Conservation (phyloP, 2,888 invertebrate species). For the Hedychridium roseum region DNA sequence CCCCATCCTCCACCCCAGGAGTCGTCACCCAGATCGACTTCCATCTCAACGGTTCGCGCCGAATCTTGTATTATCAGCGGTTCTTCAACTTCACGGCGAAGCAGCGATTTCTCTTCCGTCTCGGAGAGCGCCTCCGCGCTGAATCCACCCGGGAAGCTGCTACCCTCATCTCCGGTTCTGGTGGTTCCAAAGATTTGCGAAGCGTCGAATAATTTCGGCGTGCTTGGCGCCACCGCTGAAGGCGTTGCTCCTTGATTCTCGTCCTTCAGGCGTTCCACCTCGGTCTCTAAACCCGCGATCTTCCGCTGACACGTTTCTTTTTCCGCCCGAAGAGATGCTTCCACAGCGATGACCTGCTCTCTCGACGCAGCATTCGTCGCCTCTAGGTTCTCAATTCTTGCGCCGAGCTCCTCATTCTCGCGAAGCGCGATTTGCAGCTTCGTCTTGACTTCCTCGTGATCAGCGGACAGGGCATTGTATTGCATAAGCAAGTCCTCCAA, state of each 20-base stretch:
- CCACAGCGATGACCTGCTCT: constrained; percentile 55
- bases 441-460: constrained; percentile 70
- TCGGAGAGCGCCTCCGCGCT: no score
- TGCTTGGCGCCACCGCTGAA: not conserved
- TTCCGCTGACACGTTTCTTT: constrained; percentile 7
- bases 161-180: constrained; percentile 2
- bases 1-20: constrained; percentile 75
- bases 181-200: constrained; percentile 46
- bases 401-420: constrained; percentile 66
- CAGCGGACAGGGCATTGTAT: constrained; percentile 70
- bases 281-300: constrained; percentile 23
- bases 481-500: constrained; percentile 69
- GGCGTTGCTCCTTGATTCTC: constrained; percentile 7
- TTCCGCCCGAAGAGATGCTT: constrained; percentile 30
- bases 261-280: constrained; percentile 35
- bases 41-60: no score
- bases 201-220: constrained; percentile 49
- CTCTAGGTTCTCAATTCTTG: constrained; percentile 67
- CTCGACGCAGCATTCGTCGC: constrained; percentile 64
- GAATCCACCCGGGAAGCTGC: no score
- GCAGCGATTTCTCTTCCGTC: no score
- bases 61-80: no score
- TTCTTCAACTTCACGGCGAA: no score
- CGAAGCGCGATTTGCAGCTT: constrained; percentile 69
- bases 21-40: constrained; percentile 62